Evolutionary conservation across 2,888 invertebrate genomes (phyloP).

Genomic region (Rhogogaster chlorosoma): DNA sequence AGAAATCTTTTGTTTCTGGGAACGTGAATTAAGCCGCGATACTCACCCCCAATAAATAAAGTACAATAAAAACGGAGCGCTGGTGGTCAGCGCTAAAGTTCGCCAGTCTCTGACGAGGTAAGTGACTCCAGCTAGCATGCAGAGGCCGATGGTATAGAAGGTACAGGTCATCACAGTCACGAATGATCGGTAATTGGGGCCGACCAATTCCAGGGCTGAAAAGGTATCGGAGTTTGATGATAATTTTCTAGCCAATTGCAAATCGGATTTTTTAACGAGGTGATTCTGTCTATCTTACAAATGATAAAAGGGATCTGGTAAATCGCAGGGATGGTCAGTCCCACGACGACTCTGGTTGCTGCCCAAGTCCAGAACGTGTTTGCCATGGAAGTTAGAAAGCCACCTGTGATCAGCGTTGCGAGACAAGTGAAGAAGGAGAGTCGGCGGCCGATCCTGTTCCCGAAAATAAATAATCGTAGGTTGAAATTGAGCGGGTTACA

Average conservation of each 20-base stretch:
- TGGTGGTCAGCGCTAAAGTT: slow-evolving; percentile 88
- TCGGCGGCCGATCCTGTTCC: slow-evolving; percentile 87
- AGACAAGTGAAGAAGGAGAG: slow-evolving; percentile 93
- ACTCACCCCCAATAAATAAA: slow-evolving; percentile 89
- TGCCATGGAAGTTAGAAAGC: slow-evolving; percentile 89
- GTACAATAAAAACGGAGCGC: slow-evolving; percentile 91
- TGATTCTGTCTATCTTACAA: slow-evolving; percentile 83
- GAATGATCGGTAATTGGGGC: slow-evolving; percentile 94
- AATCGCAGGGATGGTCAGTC: slow-evolving; percentile 93
- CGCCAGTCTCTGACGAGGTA: slow-evolving; percentile 93
- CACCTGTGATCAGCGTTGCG: slow-evolving; percentile 89
- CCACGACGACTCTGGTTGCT: slow-evolving; percentile 90
- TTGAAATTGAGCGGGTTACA: not conserved
- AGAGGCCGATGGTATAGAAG: slow-evolving; percentile 93
- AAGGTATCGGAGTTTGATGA: slow-evolving; percentile 62
- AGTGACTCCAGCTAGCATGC: slow-evolving; percentile 91
- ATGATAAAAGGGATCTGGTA: slow-evolving; percentile 97
- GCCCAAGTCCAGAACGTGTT: slow-evolving; percentile 92
- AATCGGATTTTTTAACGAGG: no score
- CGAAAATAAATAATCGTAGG: slow-evolving; percentile 7
- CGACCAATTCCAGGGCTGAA: slow-evolving; percentile 93
- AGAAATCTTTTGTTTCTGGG: not conserved
- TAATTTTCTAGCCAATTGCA: not conserved
- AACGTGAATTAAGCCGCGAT: not conserved
- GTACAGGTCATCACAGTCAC: slow-evolving; percentile 95